phyloP scores from a whole-genome alignment of 2,113 vertebrate species.

The Eulacestoma nigropectus region DNA sequence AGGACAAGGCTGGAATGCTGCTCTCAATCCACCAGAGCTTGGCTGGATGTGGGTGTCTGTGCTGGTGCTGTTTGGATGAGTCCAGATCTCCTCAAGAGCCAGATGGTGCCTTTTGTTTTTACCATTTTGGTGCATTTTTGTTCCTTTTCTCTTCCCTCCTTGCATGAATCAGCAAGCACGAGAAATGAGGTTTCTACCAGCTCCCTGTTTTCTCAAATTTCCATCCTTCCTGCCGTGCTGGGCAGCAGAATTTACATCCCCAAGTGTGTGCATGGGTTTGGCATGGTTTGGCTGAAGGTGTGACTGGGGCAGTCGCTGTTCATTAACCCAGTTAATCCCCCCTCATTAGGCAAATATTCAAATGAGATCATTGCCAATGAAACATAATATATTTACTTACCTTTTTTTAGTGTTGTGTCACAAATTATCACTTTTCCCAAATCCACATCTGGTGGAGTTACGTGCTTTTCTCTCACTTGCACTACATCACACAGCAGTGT shows the following conservation, averaged over 20 bases:
- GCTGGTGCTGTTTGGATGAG: background rate
- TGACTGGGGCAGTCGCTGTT: background rate
- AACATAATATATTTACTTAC: background rate
- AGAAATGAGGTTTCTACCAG: background rate
- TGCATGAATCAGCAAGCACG: constrained; percentile 2
- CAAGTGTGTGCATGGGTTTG: background rate
- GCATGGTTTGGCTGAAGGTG: background rate
- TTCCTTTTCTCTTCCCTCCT: background rate
- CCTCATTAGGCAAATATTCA: background rate
- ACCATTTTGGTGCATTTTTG: background rate
- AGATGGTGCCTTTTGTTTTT: constrained; percentile 8
- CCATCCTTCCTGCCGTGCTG: background rate
- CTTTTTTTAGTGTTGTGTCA: background rate
- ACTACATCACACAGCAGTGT: background rate
- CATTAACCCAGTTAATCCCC: background rate
- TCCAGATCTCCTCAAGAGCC: background rate
- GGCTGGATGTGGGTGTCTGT: background rate
- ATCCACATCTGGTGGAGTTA: background rate
- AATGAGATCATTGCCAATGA: background rate
- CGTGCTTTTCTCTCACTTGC: background rate
- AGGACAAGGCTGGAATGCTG: background rate
- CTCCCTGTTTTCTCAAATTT: background rate
- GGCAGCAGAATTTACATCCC: background rate
- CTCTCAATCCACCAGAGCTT: background rate
- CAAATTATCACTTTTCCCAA: background rate